Percentiles rank a stretch among this genome's conserved stretches.
Conservation (phyloP, 2,888 invertebrate genomes). For the Pediacus dermestoides region DNA sequence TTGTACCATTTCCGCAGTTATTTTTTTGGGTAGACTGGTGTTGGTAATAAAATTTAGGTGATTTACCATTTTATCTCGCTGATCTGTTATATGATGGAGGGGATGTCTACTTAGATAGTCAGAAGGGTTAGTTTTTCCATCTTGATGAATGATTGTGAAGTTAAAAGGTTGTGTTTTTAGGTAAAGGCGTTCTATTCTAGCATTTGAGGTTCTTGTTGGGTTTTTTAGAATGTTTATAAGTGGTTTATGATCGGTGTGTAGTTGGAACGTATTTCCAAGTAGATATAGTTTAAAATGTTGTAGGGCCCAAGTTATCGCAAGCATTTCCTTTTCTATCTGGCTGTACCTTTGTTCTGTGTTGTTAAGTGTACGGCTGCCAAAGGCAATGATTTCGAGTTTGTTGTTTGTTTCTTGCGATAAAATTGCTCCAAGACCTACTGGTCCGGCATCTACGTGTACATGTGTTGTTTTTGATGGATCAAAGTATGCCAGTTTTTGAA, state of each 20-base stretch:
- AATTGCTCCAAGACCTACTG: constrained; percentile 16
- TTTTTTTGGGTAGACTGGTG: constrained; percentile 4
- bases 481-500: constrained; percentile 12
- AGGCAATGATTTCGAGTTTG: constrained; percentile 12
- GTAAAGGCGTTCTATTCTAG: constrained; percentile 10
- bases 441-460: constrained; percentile 19
- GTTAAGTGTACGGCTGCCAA: constrained; percentile 17
- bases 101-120: constrained; percentile 12
- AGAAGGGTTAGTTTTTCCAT: constrained; percentile 7
- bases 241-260: constrained; percentile 16
- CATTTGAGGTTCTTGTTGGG: constrained; percentile 10
- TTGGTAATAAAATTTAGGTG: constrained; percentile 4
- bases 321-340: constrained; percentile 20
- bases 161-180: constrained; percentile 10
- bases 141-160: constrained; percentile 9
- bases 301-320: constrained; percentile 15
- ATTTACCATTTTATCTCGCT: constrained; percentile 8
- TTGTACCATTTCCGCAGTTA: constrained; percentile 4
- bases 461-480: constrained; percentile 14
- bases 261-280: constrained; percentile 6
- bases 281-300: constrained; percentile 14
- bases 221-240: constrained; percentile 9
- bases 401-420: constrained; percentile 12
- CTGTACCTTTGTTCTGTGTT: constrained; percentile 14
- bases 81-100: constrained; percentile 2